Percentiles rank a stretch among this genome's conserved stretches.
These are phyloP conservation scores for Tetranychus cinnabarinus DNA, from an alignment of 1,140 invertebrate species.

Conservation along the genomic window DNA sequence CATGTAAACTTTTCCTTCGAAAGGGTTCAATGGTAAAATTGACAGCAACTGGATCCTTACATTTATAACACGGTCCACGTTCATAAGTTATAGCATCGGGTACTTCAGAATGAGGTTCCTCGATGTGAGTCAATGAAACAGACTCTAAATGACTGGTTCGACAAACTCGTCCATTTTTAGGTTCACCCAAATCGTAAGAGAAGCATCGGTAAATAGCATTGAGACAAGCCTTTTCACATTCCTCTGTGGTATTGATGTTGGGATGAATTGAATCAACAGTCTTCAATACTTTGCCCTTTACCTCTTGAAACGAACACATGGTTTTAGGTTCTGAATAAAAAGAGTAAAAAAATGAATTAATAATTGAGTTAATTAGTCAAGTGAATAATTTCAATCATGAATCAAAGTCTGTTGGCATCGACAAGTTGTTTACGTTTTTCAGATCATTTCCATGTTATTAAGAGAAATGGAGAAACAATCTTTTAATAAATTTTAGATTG, in stretches of 20 bases:
- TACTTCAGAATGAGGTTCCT: slow-evolving; percentile 69
- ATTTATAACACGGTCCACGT: slow-evolving; percentile 71
- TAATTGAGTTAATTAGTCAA: too few species aligned
- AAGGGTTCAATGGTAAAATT: too few species aligned
- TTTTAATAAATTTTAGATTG: too few species aligned
- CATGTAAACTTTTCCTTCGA: too few species aligned
- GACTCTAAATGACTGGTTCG: slow-evolving; percentile 71
- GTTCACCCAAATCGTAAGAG: slow-evolving; percentile 76
- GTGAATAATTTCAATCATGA: too few species aligned
- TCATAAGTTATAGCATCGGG: slow-evolving; percentile 62
- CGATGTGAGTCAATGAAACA: slow-evolving; percentile 53
- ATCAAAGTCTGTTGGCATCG: too few species aligned
- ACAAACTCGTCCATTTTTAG: slow-evolving; percentile 63
- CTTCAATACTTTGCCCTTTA: slow-evolving; percentile 62
- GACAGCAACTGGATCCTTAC: slow-evolving; percentile 7
- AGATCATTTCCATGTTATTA: too few species aligned
- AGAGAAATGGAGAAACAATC: too few species aligned
- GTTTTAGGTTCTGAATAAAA: slow-evolving; percentile 12
- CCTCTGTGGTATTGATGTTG: slow-evolving; percentile 55
- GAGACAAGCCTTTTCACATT: slow-evolving; percentile 56
- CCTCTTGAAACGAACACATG: slow-evolving; percentile 70
- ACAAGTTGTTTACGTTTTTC: too few species aligned
- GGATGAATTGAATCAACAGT: slow-evolving; percentile 72
- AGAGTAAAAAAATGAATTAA: not conserved
- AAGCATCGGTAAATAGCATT: slow-evolving; percentile 63